A percentile compares a stretch with the other conserved stretches of the same genome.
Conservation (phyloP, 2,888 invertebrate genomes). For the Himalopsyche kuldschensis region DNA sequence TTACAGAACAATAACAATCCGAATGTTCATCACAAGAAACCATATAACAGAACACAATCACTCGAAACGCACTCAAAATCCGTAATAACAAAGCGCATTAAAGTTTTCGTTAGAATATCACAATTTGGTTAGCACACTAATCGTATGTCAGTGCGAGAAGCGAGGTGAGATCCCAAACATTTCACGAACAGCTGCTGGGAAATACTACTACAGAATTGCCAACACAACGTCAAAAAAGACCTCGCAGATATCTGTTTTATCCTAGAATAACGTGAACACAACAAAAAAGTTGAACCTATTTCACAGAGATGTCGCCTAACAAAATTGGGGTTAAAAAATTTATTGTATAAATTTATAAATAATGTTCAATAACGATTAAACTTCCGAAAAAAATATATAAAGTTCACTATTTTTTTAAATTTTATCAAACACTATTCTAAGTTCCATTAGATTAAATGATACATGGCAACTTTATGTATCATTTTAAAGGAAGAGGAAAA, state of each 20-base stretch:
- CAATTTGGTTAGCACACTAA: constrained; percentile 3
- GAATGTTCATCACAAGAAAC: neutral
- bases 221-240: constrained; percentile 1
- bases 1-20: constrained; percentile 9
- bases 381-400: too few species aligned
- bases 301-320: neutral
- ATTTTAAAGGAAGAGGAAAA: too few species aligned
- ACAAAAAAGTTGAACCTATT: neutral
- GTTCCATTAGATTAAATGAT: too few species aligned
- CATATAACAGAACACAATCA: neutral
- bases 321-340: too few species aligned
- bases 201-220: constrained; percentile 6
- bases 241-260: neutral
- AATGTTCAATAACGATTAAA: too few species aligned
- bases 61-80: neutral
- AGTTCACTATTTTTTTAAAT: too few species aligned
- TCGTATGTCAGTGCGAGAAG: constrained; percentile 15
- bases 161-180: constrained; percentile 14
- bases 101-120: constrained; percentile 5
- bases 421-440: too few species aligned
- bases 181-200: constrained; percentile 26
- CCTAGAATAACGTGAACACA: neutral
- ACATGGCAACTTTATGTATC: too few species aligned
- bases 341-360: too few species aligned
- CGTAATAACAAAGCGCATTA: neutral